Conservation (phyloP, 2,113 vertebrate species). For the Atrichornis clamosus region DNA sequence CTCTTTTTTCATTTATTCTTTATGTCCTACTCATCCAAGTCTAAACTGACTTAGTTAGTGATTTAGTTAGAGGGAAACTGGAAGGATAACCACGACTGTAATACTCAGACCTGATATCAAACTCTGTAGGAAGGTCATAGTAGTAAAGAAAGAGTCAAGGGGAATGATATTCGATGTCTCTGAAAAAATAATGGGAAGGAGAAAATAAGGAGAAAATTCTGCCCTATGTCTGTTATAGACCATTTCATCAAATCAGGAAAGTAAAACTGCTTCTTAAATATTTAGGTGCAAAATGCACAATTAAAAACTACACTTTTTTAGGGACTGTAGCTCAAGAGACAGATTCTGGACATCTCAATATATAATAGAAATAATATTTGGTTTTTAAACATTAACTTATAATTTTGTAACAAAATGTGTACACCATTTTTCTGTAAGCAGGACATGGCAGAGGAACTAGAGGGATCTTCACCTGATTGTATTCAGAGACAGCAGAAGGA, state of each 20-base stretch:
- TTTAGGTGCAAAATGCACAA: not conserved
- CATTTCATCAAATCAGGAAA: not conserved
- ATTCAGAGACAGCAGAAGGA: not conserved
- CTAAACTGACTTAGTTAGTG: not conserved
- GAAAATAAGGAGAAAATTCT: not conserved
- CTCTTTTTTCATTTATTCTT: not conserved
- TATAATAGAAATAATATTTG: not conserved
- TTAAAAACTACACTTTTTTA: not conserved
- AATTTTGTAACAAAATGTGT: not conserved
- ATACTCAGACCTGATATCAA: not conserved
- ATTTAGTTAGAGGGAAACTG: not conserved
- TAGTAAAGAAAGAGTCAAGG: not conserved
- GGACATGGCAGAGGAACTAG: too few relatives aligned
- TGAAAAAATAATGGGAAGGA: not conserved
- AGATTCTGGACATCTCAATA: not conserved
- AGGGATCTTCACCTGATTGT: not conserved
- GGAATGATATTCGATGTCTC: not conserved
- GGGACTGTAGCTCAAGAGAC: not conserved
- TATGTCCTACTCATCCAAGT: not conserved
- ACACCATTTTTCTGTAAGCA: not conserved
- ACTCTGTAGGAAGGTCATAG: not conserved
- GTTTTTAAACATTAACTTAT: accelerated
- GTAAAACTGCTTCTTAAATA: not conserved
- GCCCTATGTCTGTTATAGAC: not conserved
- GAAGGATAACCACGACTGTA: not conserved